These are phyloP conservation scores for Acrossocheilus fasciatus DNA, from an alignment of 2,797 vertebrate genomes.

Conservation along the genomic window DNA sequence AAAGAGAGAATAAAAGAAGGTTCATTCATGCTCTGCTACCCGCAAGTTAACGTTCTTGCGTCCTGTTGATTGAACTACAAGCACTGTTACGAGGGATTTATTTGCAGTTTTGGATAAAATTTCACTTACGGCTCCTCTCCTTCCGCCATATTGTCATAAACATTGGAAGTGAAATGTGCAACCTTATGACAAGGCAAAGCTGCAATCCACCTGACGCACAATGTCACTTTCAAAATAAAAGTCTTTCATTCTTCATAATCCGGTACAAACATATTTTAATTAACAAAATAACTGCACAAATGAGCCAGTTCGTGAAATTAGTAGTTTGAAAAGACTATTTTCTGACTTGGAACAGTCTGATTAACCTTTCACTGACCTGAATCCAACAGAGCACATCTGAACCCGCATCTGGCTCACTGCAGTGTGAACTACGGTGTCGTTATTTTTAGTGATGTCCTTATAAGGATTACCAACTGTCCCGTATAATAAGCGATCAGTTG, in stretches of 20 bases:
- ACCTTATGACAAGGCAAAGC: slow-evolving; percentile 1
- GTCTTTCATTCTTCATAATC: background rate
- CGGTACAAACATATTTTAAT: background rate
- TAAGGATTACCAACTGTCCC: background rate
- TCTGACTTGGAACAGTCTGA: background rate
- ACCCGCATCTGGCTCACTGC: background rate
- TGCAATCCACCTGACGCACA: background rate
- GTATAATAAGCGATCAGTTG: background rate
- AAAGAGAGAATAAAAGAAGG: slow-evolving; percentile 94
- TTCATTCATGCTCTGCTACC: slow-evolving; percentile 84
- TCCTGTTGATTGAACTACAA: slow-evolving; percentile 64
- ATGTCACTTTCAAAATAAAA: slow-evolving; percentile 37
- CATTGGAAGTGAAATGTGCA: slow-evolving; percentile 10
- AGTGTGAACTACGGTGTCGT: background rate
- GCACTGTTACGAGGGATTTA: slow-evolving; percentile 64
- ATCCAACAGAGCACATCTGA: no score
- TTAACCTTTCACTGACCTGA: background rate
- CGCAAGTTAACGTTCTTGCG: slow-evolving; percentile 56
- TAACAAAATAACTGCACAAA: background rate
- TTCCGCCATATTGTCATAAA: slow-evolving; percentile 86
- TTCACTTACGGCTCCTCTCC: slow-evolving; percentile 91
- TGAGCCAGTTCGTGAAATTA: background rate
- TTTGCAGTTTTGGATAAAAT: slow-evolving; percentile 61
- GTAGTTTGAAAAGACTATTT: no score
- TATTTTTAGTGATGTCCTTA: background rate